Conservation (phyloP, 2,113 vertebrate genomes). For the Poicephalus gulielmi region DNA sequence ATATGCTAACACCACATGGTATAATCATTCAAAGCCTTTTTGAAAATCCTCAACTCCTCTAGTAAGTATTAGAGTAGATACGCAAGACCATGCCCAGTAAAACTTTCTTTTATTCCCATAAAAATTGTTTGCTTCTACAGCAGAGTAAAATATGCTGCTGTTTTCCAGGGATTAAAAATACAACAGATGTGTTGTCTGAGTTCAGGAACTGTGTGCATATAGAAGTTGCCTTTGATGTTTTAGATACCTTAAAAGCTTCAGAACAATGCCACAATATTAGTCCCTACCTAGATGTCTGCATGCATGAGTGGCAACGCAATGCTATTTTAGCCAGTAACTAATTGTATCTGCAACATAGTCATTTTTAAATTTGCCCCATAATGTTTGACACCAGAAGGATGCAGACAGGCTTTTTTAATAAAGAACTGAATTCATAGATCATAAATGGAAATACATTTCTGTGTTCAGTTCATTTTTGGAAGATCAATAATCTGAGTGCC, state of each 20-base stretch:
- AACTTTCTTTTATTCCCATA: neutral
- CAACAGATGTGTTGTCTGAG: neutral
- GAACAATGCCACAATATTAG: neutral
- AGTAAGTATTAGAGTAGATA: neutral
- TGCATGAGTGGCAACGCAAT: rapidly evolving
- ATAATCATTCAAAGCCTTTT: neutral
- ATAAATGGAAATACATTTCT: neutral
- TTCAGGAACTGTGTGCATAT: neutral
- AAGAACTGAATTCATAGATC: neutral
- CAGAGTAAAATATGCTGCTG: neutral
- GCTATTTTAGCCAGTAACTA: neutral
- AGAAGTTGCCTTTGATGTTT: neutral
- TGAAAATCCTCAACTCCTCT: neutral
- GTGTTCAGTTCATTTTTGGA: neutral
- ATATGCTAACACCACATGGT: neutral
- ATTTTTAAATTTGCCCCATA: neutral
- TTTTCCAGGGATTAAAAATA: neutral
- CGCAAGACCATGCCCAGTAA: neutral
- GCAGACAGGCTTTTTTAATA: neutral
- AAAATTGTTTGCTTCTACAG: neutral
- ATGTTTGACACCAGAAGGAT: neutral
- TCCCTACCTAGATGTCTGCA: neutral
- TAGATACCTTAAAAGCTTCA: neutral
- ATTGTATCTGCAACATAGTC: neutral
- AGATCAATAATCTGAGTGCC: neutral